Conservation (phyloP, 2,888 invertebrate species). For the Meghimatium bilineatum region DNA sequence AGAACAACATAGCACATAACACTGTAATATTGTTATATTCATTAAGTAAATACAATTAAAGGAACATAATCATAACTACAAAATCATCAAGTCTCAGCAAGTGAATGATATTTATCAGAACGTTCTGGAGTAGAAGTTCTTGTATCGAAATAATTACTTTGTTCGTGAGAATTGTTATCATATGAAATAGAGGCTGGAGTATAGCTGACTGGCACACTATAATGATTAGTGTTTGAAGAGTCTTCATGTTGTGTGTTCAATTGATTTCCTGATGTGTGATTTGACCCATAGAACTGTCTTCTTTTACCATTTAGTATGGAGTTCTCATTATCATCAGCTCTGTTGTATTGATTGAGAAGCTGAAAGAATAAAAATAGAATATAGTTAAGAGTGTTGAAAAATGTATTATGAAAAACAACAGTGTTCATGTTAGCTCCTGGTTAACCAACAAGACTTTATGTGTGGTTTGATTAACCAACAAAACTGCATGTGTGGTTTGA, state of each 20-base stretch:
- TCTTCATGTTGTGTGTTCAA: constrained; percentile 7
- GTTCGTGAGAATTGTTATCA: not conserved
- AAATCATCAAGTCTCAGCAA: not conserved
- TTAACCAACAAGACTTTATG: too few species aligned
- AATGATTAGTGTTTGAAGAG: not conserved
- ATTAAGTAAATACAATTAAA: too few species aligned
- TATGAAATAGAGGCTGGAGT: not conserved
- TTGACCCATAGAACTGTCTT: not conserved
- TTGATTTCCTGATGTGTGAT: not conserved
- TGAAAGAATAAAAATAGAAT: not conserved
- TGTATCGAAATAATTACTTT: constrained; percentile 20
- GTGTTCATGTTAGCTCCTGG: too few species aligned
- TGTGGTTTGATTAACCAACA: too few species aligned
- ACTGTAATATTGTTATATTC: too few species aligned
- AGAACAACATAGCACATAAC: too few species aligned
- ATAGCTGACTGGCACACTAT: not conserved
- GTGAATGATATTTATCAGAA: not conserved
- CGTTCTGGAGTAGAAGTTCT: not conserved
- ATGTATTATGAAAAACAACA: too few species aligned
- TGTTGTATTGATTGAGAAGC: not conserved
- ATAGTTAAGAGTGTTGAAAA: too few species aligned
- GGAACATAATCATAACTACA: too few species aligned
- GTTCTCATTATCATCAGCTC: not conserved
- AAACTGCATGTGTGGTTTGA: too few species aligned
- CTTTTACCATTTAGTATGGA: not conserved